phyloP scores from a whole-genome alignment of 1,140 invertebrate genomes.

The Drosophila nannoptera region DNA sequence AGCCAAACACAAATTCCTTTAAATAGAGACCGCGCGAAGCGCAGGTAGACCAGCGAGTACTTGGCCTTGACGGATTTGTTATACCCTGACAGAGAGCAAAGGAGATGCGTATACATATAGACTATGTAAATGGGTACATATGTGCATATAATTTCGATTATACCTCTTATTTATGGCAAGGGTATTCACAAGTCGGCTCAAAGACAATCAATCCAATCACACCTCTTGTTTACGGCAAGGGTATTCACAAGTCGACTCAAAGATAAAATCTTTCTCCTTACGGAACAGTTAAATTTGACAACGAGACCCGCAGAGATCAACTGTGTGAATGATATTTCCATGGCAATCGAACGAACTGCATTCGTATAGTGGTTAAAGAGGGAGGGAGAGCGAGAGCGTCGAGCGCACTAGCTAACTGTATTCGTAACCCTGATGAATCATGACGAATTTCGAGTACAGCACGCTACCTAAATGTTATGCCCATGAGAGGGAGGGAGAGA shows the following conservation, averaged over 20 bases:
- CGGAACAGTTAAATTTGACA: conserved; percentile 27
- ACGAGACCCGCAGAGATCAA: conserved; percentile 45
- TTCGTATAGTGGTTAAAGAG: conserved; percentile 29
- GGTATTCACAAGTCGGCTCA: too few species aligned
- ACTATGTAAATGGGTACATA: too few species aligned
- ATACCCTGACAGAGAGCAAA: not conserved
- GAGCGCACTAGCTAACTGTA: conserved; percentile 17
- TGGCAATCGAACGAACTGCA: conserved; percentile 6
- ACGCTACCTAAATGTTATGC: conserved; percentile 4
- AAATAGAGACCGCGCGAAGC: conserved; percentile 3
- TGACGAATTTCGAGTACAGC: conserved; percentile 26
- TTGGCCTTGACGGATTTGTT: conserved; percentile 3
- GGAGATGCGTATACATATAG: too few species aligned
- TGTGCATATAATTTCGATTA: too few species aligned
- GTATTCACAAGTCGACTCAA: not conserved
- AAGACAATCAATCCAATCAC: too few species aligned
- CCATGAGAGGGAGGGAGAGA: conserved; percentile 4
- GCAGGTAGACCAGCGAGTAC: conserved; percentile 31
- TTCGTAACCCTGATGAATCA: conserved; percentile 12
- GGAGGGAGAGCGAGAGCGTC: conserved; percentile 11
- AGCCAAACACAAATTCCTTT: conserved; percentile 31
- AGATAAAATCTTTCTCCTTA: too few species aligned
- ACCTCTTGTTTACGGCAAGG: not conserved
- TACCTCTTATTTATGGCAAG: too few species aligned
- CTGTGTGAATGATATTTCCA: conserved; percentile 50